These are phyloP conservation scores for Lasioglossum baleicum DNA, from an alignment of 1,140 invertebrate genomes.

Conservation along the genomic window DNA sequence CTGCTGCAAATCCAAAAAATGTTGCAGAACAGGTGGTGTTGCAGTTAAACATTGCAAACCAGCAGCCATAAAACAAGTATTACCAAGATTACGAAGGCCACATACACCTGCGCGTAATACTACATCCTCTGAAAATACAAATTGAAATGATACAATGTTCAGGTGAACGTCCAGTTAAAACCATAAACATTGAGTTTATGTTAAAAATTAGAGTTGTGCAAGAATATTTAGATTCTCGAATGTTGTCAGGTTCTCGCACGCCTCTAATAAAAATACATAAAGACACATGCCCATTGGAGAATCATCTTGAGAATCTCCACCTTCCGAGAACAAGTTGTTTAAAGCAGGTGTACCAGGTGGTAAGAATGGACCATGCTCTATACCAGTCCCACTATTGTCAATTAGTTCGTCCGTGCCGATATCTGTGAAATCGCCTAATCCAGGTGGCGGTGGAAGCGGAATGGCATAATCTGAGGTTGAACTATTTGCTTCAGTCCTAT, in stretches of 20 bases:
- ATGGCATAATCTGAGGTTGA: slow-evolving; percentile 75
- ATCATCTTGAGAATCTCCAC: slow-evolving; percentile 73
- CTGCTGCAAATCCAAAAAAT: slow-evolving; percentile 80
- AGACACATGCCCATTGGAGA: slow-evolving; percentile 70
- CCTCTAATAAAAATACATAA: background rate
- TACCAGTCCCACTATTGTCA: slow-evolving; percentile 62
- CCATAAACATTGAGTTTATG: background rate
- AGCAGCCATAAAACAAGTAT: slow-evolving; percentile 88
- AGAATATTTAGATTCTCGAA: too few species aligned
- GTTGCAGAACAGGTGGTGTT: slow-evolving; percentile 81
- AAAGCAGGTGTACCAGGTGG: slow-evolving; percentile 68
- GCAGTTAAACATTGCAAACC: slow-evolving; percentile 84
- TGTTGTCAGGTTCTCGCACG: too few species aligned
- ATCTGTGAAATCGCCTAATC: slow-evolving; percentile 71
- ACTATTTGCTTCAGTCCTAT: slow-evolving; percentile 75
- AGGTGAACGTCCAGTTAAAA: background rate
- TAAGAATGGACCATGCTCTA: slow-evolving; percentile 75
- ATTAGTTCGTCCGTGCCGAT: slow-evolving; percentile 67
- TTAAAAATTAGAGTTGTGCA: too few species aligned
- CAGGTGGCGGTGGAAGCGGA: slow-evolving; percentile 74
- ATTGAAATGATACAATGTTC: background rate
- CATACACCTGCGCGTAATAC: slow-evolving; percentile 81
- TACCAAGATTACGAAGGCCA: slow-evolving; percentile 85
- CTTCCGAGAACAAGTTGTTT: slow-evolving; percentile 76
- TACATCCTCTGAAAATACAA: slow-evolving; percentile 38